Evolutionary conservation across 30 jellyfish, hydroid and myxozoan genomes (phyloP), one percentile per base, ranked within the genome.

Genomic region (Aurelia coerulea): DNA sequence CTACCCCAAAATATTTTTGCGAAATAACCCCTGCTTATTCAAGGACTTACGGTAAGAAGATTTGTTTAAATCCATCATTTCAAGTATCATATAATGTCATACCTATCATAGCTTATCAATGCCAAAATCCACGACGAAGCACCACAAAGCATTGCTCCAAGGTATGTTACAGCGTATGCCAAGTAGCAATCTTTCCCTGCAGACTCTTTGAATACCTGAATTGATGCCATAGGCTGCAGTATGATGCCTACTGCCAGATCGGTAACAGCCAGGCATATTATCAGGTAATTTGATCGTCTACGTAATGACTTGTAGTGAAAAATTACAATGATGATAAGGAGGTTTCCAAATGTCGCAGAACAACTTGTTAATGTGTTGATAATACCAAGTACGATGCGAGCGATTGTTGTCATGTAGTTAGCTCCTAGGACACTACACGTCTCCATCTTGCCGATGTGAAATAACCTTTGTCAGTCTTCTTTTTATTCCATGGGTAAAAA

Each of bases 101-200:
- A 46, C 56, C 56, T 46, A 53, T 87, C 96, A 49, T 87, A 87
- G 75, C 96, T 87, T 16, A 87, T 87, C 82, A 87, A 70, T 33
- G 91, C 76, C 65, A 87, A 74, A 12, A 68, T 69, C 96, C 91
- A 78, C 7, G 87, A 77, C 6, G 96, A 87, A 37, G 96, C 86
- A 9, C 96, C 96, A 35, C 96, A 87, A 15, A 87, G 80, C 75
- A 87, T 35, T 2, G 90, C 81, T 18, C 87, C 81, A 17, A 78
- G 15, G 74, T 77, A 87, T 32, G 87, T 68, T 2, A 62, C 81
- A 35, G 96, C 87, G 50, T 76, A 77, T 54, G 91, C 84, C 80
- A 87, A 58, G 39, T 29, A 10, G 81, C 96, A 87, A 29, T 68
- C 74, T 10, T 77, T 53, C 19, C 90, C 87, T 15, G 51, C 41